phyloP scores from a whole-genome alignment of 2,888 invertebrate genomes.

The Tanypteryx hageni region DNA sequence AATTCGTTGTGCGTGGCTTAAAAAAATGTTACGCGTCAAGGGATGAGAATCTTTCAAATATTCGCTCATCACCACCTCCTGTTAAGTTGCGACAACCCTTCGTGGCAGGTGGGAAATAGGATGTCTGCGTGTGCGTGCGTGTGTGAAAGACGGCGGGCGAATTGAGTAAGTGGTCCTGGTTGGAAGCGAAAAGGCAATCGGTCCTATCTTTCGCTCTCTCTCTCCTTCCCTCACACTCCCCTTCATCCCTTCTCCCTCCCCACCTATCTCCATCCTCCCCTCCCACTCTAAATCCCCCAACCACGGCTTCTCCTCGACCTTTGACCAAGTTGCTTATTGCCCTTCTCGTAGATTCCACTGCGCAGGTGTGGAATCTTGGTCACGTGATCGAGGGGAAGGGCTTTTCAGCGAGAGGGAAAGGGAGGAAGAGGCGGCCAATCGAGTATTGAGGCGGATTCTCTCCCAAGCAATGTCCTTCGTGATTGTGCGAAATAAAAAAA shows the following conservation, averaged over 20 bases:
- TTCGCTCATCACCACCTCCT: slow-evolving; percentile 36
- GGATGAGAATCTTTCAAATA: neutral
- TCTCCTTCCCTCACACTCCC: neutral
- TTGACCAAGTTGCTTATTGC: slow-evolving; percentile 63
- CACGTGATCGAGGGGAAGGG: slow-evolving; percentile 50
- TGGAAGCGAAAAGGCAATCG: slow-evolving; percentile 52
- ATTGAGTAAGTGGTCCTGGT: slow-evolving; percentile 62
- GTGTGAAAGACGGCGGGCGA: slow-evolving; percentile 53
- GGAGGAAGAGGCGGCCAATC: neutral
- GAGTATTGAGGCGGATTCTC: slow-evolving; percentile 36
- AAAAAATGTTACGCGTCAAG: neutral
- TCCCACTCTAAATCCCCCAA: slow-evolving; percentile 25
- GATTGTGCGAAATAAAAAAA: slow-evolving; percentile 14
- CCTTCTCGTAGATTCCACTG: slow-evolving; percentile 62
- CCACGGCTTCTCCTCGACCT: slow-evolving; percentile 61
- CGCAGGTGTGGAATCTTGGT: slow-evolving; percentile 59
- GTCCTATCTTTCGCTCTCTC: neutral
- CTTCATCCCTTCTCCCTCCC: neutral
- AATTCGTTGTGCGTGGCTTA: neutral
- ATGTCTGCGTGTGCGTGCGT: neutral
- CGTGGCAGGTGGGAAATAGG: slow-evolving; percentile 57
- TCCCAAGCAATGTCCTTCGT: neutral
- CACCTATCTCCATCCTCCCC: neutral
- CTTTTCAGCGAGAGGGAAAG: neutral
- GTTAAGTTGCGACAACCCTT: slow-evolving; percentile 50